Conservation (phyloP, 2,797 vertebrate genomes). For the Hippopotamyrus pictus region DNA sequence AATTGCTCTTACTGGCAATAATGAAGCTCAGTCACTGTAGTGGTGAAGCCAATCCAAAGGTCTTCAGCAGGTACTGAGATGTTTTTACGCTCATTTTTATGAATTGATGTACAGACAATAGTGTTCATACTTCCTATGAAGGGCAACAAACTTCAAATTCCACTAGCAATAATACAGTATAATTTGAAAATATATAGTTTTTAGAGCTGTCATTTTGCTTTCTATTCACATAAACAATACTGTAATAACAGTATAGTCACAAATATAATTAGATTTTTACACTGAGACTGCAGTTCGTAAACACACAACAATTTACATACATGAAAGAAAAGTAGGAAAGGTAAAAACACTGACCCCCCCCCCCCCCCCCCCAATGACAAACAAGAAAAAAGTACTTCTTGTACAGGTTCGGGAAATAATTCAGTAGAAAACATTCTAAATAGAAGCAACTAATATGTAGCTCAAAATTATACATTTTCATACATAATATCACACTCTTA, state of each 20-base stretch:
- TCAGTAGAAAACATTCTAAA: not conserved
- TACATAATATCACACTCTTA: constrained; percentile 7
- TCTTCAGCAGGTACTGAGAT: not conserved
- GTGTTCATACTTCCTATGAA: not conserved
- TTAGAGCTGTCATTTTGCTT: not conserved
- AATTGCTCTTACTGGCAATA: not conserved
- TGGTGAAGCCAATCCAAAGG: not conserved
- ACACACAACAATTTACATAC: not conserved
- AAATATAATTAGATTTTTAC: not conserved
- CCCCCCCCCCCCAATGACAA: not conserved
- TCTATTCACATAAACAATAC: not conserved
- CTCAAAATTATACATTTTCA: constrained; percentile 18
- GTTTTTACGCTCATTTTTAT: not conserved
- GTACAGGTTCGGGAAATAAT: not conserved
- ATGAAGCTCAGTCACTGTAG: not conserved
- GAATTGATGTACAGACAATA: not conserved
- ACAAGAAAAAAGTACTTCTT: not conserved
- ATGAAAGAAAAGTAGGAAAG: not conserved
- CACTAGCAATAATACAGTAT: not conserved
- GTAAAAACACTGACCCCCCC: not conserved
- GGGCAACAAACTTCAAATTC: not conserved
- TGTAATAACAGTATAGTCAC: not conserved
- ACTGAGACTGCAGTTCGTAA: not conserved
- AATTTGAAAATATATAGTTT: not conserved
- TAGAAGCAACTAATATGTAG: constrained; percentile 1